Base-by-base conservation (phyloP, 2,888 invertebrate genomes). In the Penaeus monodon region DNA sequence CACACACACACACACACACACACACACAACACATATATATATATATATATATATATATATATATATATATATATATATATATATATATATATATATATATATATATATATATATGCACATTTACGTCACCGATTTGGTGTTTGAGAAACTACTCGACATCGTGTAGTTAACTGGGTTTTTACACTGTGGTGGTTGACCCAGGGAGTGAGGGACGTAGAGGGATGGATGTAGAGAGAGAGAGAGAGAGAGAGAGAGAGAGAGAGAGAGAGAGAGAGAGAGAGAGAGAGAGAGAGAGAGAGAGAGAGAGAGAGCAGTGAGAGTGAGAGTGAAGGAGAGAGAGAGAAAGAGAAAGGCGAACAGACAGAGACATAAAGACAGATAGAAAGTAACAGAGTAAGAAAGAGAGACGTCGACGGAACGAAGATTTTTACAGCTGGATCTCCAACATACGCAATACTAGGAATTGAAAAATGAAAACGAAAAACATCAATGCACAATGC, bases 1-100 rank as follows among this genome's bases (percentile, higher is more conserved):
- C n/a, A n/a, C n/a, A n/a, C n/a, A n/a, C n/a, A n/a, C n/a, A n/a
- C n/a, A n/a, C n/a, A n/a, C n/a, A n/a, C n/a, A n/a, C n/a, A n/a
- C n/a, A 2, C 4, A 66, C 4, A 1, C 3, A 33, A 66, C 4
- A 66, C 4, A 66, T n/a, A 66, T n/a, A 66, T 4, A 66, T n/a
- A 66, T n/a, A 66, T n/a, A 66, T n/a, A 66, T n/a, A 66, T n/a
- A 66, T n/a, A 66, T n/a, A 66, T n/a, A 66, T n/a, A 66, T n/a
- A 66, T n/a, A 66, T n/a, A 66, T n/a, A 66, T n/a, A 66, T n/a
- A 66, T n/a, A 66, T n/a, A 66, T n/a, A 66, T n/a, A 66, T n/a
- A 66, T n/a, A 66, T n/a, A 66, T n/a, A 66, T n/a, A 66, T n/a
- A 66, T n/a, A 66, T n/a, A 66, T n/a, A 66, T n/a, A 66, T n/a